Evolutionary conservation across 2,113 vertebrate genomes (phyloP).

Genomic region (Himantopus leucocephalus): DNA sequence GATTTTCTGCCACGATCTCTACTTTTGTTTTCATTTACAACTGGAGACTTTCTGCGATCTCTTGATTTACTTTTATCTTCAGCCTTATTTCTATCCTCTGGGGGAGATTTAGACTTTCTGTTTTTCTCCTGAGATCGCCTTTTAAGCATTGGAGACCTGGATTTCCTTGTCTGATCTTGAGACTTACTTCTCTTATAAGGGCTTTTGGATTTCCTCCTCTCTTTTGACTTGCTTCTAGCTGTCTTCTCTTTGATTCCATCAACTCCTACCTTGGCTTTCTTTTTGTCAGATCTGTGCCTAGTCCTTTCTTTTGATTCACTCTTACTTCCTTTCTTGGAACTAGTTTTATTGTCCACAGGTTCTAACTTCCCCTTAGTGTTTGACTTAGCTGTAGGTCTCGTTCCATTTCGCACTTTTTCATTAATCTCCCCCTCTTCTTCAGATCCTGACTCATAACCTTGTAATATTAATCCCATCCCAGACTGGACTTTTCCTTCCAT

Average conservation of each 20-base stretch:
- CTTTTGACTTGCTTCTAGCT: slow-evolving; percentile 87
- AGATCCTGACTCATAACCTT: slow-evolving; percentile 97
- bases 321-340: slow-evolving; percentile 84
- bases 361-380: slow-evolving; percentile 85
- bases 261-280: slow-evolving; percentile 78
- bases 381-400: slow-evolving; percentile 78
- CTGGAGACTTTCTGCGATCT: slow-evolving; percentile 80
- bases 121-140: slow-evolving; percentile 80
- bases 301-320: slow-evolving; percentile 87
- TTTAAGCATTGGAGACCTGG: slow-evolving; percentile 77
- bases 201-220: slow-evolving; percentile 85
- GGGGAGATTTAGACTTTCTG: slow-evolving; percentile 76
- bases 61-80: slow-evolving; percentile 77
- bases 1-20: slow-evolving; percentile 84
- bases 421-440: slow-evolving; percentile 93
- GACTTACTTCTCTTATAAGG: slow-evolving; percentile 81
- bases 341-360: slow-evolving; percentile 84
- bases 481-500: slow-evolving; percentile 99
- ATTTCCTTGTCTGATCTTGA: slow-evolving; percentile 84
- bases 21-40: slow-evolving; percentile 78
- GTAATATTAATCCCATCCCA: slow-evolving; percentile 97
- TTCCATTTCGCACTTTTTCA: slow-evolving; percentile 87
- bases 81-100: slow-evolving; percentile 74
- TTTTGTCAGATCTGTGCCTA: slow-evolving; percentile 89
- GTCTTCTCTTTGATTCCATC: slow-evolving; percentile 79